Evolutionary conservation across 2,113 vertebrate species (phyloP).

Genomic region (Origma solitaria): DNA sequence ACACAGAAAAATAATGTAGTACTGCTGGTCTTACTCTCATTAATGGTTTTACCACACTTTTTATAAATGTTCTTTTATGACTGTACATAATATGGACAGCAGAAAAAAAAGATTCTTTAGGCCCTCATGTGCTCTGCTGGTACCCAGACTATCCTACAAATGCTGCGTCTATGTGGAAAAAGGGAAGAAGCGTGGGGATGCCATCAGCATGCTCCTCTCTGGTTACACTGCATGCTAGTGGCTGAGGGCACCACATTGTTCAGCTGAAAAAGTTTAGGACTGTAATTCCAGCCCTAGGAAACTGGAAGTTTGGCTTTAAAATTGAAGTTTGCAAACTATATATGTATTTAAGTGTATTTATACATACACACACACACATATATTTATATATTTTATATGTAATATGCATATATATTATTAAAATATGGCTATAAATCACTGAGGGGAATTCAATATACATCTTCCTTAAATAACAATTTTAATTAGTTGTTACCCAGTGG

Average conservation of each 20-base stretch:
- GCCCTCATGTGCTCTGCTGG: background rate
- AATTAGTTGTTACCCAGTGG: background rate
- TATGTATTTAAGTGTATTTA: background rate
- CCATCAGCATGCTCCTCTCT: rapidly evolving
- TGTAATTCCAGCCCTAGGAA: background rate
- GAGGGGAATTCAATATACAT: background rate
- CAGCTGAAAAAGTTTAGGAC: background rate
- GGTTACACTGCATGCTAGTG: background rate
- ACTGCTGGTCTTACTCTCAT: background rate
- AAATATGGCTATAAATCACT: background rate
- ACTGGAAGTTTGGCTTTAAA: background rate
- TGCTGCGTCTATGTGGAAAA: background rate
- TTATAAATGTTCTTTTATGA: background rate
- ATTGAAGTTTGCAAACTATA: background rate
- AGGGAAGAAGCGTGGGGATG: background rate
- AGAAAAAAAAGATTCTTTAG: background rate
- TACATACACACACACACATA: background rate
- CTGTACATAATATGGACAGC: background rate
- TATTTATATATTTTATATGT: background rate
- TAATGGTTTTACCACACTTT: background rate
- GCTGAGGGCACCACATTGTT: background rate
- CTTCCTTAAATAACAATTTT: background rate
- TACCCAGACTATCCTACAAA: background rate
- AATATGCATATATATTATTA: background rate
- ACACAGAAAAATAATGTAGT: background rate